Evolutionary conservation across 2,113 vertebrate species (phyloP), one percentile per base, ranked within the genome.

Genomic region (Myocastor coypus): DNA sequence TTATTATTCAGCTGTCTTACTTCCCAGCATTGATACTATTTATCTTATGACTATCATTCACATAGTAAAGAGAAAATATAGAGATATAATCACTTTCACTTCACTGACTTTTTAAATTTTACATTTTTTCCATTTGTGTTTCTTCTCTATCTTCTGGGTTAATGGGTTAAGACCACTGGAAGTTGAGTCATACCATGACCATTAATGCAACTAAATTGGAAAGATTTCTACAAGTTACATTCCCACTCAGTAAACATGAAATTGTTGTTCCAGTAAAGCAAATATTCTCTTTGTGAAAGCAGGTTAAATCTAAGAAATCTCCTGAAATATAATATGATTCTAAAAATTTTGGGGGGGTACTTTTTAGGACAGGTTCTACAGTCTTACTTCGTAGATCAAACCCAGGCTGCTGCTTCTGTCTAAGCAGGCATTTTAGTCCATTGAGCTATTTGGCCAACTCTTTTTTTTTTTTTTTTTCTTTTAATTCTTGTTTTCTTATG

Each of bases 241-340:
- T 93, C 40, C 7, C 32, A 89, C 34, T 52, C 57, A 59, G 40
- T 40, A 92, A 95, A 80, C 32, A 82, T 12, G 10, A 28, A 32
- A 59, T 81, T 68, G 26, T 26, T 73, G 13, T 24, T n/a, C 24
- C 10, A 68, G 20, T 83, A 19, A 80, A 73, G 28, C 3, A 22
- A 91, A 85, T 30, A 63, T 46, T 32, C n/a, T 86, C 46, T 78
- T 40, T 22, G 2, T 78, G 42, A 52, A 92, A 83, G 87, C 37
- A 55, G 32, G 88, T 78, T 46, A 83, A 83, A 92, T 30, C 10
- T 52, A 93, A 42, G 80, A 96, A 80, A 95, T 2, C 87, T 94
- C 24, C 73, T 46, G 73, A 83, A 71, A 30, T 83, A 75, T 73
- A 92, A 73, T n/a, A 80, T 30, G 40, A 28, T 28, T 78, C 84